A percentile compares a stretch with the other conserved stretches of the same genome.
Conservation (phyloP, 2,888 invertebrate genomes). For the Dichetophora obliterata region DNA sequence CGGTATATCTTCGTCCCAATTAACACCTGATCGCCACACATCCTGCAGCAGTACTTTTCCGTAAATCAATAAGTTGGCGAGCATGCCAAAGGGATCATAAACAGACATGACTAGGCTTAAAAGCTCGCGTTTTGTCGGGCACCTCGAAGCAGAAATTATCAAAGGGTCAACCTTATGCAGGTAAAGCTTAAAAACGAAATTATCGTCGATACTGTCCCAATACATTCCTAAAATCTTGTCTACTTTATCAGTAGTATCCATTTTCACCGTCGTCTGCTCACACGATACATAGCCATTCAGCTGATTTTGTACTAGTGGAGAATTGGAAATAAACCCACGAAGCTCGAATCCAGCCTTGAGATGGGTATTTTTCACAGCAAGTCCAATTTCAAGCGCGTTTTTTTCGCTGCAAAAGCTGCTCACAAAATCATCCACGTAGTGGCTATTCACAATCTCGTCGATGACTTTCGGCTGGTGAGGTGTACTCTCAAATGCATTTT, state of each 20-base stretch:
- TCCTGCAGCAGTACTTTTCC: too few relatives aligned
- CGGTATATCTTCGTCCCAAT: not conserved
- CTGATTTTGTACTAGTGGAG: too few relatives aligned
- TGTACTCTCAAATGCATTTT: conserved; percentile 22
- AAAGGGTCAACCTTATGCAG: not conserved
- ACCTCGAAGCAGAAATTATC: not conserved
- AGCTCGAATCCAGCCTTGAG: not conserved
- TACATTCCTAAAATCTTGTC: not conserved
- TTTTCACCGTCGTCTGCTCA: too few relatives aligned
- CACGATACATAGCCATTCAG: too few relatives aligned
- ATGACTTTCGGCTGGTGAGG: too few relatives aligned
- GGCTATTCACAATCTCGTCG: not conserved
- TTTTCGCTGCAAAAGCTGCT: not conserved
- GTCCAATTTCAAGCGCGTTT: too few relatives aligned
- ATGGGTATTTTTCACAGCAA: too few relatives aligned
- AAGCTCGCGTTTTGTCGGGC: not conserved
- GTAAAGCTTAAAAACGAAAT: not conserved
- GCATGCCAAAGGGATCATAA: too few relatives aligned
- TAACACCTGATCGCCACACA: too few relatives aligned
- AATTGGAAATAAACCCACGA: too few relatives aligned
- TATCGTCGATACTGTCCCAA: not conserved
- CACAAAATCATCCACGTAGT: not conserved
- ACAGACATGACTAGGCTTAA: not conserved
- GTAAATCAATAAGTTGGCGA: not conserved
- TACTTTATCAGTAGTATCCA: not conserved